These are phyloP conservation scores for Oryzias melastigma DNA, from an alignment of 2,113 vertebrate species.

Conservation along the genomic window DNA sequence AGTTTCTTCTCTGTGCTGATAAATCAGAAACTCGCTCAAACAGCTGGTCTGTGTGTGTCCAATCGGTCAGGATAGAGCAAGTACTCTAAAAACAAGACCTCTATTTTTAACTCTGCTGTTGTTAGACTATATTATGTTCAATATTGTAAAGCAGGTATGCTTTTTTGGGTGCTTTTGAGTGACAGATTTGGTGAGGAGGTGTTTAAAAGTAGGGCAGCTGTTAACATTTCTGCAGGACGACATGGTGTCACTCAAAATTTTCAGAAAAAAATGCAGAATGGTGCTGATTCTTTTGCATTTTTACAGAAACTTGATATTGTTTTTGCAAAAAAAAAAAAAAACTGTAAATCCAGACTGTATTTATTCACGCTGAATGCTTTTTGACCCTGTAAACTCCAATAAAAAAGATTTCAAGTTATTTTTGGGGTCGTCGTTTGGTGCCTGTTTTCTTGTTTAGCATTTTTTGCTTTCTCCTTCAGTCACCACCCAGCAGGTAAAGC, in stretches of 20 bases:
- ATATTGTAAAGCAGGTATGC: conserved; percentile 5
- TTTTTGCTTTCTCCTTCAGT: no score
- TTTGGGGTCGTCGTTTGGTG: neutral
- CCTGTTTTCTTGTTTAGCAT: neutral
- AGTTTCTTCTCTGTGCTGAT: conserved; percentile 2
- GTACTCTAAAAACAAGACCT: no score
- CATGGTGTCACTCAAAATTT: conserved; percentile 25
- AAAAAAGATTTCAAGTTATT: no score
- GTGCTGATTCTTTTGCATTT: neutral
- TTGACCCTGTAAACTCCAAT: no score
- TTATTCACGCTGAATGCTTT: no score
- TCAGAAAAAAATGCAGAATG: conserved; percentile 8
- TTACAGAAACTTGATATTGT: conserved; percentile 7
- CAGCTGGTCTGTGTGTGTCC: conserved; percentile 5
- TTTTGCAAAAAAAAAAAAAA: conserved; percentile 5
- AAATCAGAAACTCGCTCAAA: neutral
- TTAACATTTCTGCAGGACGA: conserved; percentile 25
- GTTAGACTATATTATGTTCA: neutral
- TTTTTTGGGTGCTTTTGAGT: conserved; percentile 15
- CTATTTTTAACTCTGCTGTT: neutral
- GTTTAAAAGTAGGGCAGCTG: conserved; percentile 58
- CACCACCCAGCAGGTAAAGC: neutral
- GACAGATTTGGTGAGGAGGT: conserved; percentile 5
- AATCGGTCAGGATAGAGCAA: neutral
- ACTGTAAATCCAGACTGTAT: no score